Evolutionary conservation across 2,113 vertebrate genomes (phyloP), one percentile per base, ranked within the genome.

Genomic region (Eubucco bourcierii): DNA sequence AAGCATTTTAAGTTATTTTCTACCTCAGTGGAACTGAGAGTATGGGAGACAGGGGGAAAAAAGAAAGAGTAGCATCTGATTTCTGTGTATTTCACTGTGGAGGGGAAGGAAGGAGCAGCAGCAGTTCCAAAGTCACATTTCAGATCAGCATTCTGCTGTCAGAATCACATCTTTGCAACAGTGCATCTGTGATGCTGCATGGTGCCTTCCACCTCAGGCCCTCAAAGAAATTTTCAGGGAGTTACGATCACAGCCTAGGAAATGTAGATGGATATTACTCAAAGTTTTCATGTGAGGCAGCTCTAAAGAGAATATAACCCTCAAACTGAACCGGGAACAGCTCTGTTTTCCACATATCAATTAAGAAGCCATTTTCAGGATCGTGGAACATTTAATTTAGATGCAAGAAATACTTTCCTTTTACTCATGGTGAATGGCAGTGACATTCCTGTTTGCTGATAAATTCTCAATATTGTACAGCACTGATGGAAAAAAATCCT

Each of bases 1-100:
- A 87, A 95, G 78, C 41, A 83, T 95, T 94, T 87, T 66, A 95
- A 39, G 75, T 87, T 90, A 89, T 90, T 95, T 95, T 94, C 94
- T 95, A 61, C 74, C 76, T 93, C 89, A 87, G 60, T 91, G 55
- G 73, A 94, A 89, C 68, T 53, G 71, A 80, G 52, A 91, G 60
- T 53, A 93, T 65, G 41, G 53, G 29, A 92, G 56, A 80, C 23
- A 10, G 67, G n/a, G n/a, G 6, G 84, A 28, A 55, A 28, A 55
- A 92, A 53, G 31, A 56, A 85, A 41, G 47, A 68, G 73, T 46
- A 90, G 19, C 41, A 53, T 88, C 79, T 92, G n/a, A 87, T 85
- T 85, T 96, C 61, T 68, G 15, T 80, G 53, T 85, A 31, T 77
- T 87, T 90, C 50, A 37, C 31, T 67, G 76, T 44, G 14, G 44